Evolutionary conservation across 2,113 vertebrate genomes (phyloP).

Genomic region (Archocentrus centrarchus): DNA sequence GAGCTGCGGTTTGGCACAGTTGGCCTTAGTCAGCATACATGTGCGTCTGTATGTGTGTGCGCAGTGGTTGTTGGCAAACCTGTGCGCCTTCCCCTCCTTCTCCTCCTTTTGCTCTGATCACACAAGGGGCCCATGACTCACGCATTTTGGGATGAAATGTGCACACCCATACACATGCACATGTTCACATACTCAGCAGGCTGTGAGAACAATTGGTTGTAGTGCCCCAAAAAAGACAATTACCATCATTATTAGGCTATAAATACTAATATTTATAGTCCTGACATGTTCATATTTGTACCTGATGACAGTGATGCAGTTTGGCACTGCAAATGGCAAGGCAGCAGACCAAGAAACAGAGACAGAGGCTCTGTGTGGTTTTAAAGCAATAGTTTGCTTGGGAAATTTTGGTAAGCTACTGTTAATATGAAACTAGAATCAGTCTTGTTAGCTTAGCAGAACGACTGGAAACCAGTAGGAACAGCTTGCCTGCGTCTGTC

Average conservation of each 20-base stretch:
- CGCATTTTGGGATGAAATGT: constrained; percentile 10
- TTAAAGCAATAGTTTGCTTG: background rate
- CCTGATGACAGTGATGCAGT: constrained; percentile 27
- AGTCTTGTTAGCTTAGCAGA: background rate
- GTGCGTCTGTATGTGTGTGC: background rate
- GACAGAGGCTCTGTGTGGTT: constrained; percentile 1
- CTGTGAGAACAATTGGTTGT: background rate
- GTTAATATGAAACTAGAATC: constrained; percentile 3
- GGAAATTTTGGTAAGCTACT: background rate
- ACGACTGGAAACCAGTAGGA: background rate
- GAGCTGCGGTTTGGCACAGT: constrained; percentile 63
- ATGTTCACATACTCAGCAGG: background rate
- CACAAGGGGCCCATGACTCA: constrained; percentile 54
- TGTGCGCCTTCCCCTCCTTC: background rate
- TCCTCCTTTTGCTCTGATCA: constrained; percentile 25
- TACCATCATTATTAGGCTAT: constrained; percentile 15
- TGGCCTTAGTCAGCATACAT: constrained; percentile 35
- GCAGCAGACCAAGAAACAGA: background rate
- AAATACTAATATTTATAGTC: constrained; percentile 24
- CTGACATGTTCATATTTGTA: constrained; percentile 4
- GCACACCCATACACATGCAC: background rate
- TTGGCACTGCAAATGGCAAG: constrained; percentile 1
- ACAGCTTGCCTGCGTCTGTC: background rate
- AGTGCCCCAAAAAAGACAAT: background rate
- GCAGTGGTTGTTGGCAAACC: constrained; percentile 20